Evolutionary conservation across 2,113 vertebrate species (phyloP).

Genomic region (Notothenia rossii): DNA sequence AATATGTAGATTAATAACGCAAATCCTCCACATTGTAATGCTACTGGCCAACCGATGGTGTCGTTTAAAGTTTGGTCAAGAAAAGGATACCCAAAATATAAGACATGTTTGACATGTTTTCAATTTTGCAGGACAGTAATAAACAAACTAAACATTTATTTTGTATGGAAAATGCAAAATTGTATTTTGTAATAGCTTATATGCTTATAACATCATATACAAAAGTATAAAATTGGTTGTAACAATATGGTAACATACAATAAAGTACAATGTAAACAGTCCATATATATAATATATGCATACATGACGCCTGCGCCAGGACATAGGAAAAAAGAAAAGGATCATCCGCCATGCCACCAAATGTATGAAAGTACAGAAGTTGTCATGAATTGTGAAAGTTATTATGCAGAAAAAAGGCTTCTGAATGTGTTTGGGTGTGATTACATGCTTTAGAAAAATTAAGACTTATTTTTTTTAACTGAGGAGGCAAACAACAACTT

Average conservation of each 20-base stretch:
- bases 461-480: background rate
- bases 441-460: constrained; percentile 23
- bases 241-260: constrained; percentile 86
- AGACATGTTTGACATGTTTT: background rate
- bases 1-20: background rate
- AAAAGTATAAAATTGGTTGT: constrained; percentile 92
- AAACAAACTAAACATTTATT: constrained; percentile 85
- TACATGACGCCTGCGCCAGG: constrained; percentile 96
- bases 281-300: constrained; percentile 88
- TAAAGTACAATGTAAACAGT: constrained; percentile 95
- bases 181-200: constrained; percentile 92
- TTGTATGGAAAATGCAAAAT: constrained; percentile 91
- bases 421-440: constrained; percentile 41
- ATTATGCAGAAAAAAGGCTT: background rate
- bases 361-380: constrained; percentile 51
- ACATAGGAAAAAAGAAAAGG: constrained; percentile 26
- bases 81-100: background rate
- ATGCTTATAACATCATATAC: constrained; percentile 90
- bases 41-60: constrained; percentile 36
- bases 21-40: background rate
- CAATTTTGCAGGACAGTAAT: constrained; percentile 15
- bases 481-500: background rate
- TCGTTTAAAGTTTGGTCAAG: background rate
- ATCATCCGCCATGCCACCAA: constrained; percentile 56
- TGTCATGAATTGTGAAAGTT: constrained; percentile 16